These are phyloP conservation scores for Uromys caudimaculatus DNA, from an alignment of 2,797 vertebrate genomes.

Conservation along the genomic window DNA sequence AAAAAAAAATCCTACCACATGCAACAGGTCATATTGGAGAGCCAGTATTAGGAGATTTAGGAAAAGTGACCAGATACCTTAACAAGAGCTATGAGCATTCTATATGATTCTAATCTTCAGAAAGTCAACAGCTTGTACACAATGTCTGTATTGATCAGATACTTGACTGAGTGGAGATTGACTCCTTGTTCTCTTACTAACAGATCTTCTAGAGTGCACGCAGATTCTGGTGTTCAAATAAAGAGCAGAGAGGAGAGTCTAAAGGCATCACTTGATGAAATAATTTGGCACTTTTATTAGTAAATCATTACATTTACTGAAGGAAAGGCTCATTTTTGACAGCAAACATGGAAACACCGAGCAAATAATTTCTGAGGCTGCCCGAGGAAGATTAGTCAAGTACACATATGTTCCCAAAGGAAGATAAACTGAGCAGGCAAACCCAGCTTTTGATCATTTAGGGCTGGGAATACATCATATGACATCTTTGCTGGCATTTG, in stretches of 20 bases:
- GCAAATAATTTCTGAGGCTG: constrained; percentile 48
- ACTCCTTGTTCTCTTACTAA: background rate
- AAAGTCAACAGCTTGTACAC: constrained; percentile 71
- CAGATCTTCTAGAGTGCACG: background rate
- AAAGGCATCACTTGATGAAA: constrained; percentile 53
- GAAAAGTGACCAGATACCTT: background rate
- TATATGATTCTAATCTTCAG: constrained; percentile 57
- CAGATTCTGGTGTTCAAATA: constrained; percentile 22
- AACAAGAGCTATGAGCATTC: background rate
- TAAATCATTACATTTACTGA: constrained; percentile 68
- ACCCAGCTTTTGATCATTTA: background rate
- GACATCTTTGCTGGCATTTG: background rate
- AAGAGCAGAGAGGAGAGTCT: constrained; percentile 38
- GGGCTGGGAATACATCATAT: background rate
- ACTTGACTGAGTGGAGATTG: constrained; percentile 55
- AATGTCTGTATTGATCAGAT: constrained; percentile 61
- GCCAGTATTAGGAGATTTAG: background rate
- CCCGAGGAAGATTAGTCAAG: constrained; percentile 27
- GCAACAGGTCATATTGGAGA: background rate
- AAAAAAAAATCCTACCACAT: background rate
- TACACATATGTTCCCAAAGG: constrained; percentile 1
- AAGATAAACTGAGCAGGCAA: constrained; percentile 34
- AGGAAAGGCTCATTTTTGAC: constrained; percentile 73
- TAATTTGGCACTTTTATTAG: constrained; percentile 67
- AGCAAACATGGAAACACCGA: constrained; percentile 59